Percentiles rank a stretch among this genome's conserved stretches.
These are phyloP conservation scores for Melinaea marsaeus DNA, from an alignment of 2,888 invertebrate species.

Conservation along the genomic window DNA sequence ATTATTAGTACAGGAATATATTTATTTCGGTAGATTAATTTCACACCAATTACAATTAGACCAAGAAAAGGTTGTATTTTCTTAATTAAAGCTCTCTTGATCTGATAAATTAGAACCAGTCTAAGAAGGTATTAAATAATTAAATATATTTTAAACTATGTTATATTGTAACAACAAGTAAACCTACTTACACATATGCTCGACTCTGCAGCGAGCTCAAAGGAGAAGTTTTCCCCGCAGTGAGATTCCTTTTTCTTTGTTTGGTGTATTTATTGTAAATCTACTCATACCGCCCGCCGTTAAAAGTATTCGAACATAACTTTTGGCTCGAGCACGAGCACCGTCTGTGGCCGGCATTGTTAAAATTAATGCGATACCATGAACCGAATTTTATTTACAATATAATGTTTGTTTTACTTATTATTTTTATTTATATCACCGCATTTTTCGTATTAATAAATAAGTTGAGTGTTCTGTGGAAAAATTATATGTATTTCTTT, in stretches of 20 bases:
- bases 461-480: not conserved
- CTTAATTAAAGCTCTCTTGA: too few relatives aligned
- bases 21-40: too few relatives aligned
- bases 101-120: too few relatives aligned
- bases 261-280: conserved; percentile 78
- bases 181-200: conserved; percentile 20
- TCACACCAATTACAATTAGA: too few relatives aligned
- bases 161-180: not conserved
- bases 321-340: conserved; percentile 57
- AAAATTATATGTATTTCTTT: not conserved
- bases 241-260: conserved; percentile 77
- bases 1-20: too few relatives aligned
- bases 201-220: conserved; percentile 52
- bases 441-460: not conserved
- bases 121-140: not conserved
- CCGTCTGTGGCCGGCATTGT: conserved; percentile 30
- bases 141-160: not conserved
- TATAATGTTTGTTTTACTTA: not conserved
- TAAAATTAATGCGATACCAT: conserved; percentile 30
- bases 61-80: too few relatives aligned
- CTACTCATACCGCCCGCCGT: conserved; percentile 71
- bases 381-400: conserved; percentile 14
- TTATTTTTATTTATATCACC: not conserved
- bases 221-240: conserved; percentile 73
- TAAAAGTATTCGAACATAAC: conserved; percentile 76